Evolutionary conservation across 1,140 invertebrate genomes (phyloP), one percentile per base, ranked within the genome.

Genomic region (Drosophila erecta): DNA sequence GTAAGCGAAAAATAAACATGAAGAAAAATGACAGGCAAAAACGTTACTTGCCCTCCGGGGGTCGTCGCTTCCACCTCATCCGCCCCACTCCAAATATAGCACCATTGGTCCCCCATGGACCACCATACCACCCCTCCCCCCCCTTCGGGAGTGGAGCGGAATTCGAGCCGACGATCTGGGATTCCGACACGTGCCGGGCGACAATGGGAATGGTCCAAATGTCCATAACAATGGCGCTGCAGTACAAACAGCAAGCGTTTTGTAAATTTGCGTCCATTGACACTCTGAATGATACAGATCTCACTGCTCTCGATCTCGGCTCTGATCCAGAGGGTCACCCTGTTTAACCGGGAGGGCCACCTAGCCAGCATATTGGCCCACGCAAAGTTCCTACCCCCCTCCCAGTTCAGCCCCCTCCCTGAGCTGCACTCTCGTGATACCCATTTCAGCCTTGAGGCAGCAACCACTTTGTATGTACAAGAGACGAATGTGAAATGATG

Each of bases 381-480:
- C 50, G 46, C 58, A 56, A 17, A 38, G 22, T 43, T 59, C 8
- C 33, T 14, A 1, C 50, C 7, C 50, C 11, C 53, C 38, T 14
- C 4, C 14, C 43, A 30, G 43, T 20, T 12, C 6, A 33, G 54
- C 12, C 15, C 35, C 37, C 37, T 46, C 12, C 41, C 17, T 4
- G 8, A 10, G 15, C 59, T 12, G 15, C 30, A 51, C 22, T 33
- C 12, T 24, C 20, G 30, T 30, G 43, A 20, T 57, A 69, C 61
- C 60, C 73, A 58, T 57, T 75, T 75, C 51, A 66, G 53, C 72
- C 72, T 71, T 71, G 67, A 44, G 59, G 59, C 72, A 71, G 49
- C 78, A 57, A 51, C 62, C 62, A 76, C 77, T 80, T 81, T 65
- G 69, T 74, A 57, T 81, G 62, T 61, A 54, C 40, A 72, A 47